Evolutionary conservation across 2,797 vertebrate genomes (phyloP), one percentile per base, ranked within the genome.

Genomic region (Petrocephalus sullivani): DNA sequence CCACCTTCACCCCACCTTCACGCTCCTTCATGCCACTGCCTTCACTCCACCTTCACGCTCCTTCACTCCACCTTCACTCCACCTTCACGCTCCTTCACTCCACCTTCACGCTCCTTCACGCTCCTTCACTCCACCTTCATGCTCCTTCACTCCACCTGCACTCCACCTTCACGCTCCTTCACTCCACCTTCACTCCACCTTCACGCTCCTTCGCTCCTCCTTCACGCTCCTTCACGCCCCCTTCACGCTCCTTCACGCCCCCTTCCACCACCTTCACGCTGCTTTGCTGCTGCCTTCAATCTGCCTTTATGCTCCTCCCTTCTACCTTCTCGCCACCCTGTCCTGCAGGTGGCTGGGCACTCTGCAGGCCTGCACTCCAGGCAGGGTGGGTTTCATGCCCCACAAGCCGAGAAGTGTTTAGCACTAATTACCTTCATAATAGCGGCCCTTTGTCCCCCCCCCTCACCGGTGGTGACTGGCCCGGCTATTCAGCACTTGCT

Each of bases 361-460:
- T 37, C 71, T 33, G 0, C 6, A 6, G 33, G 8, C 6, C 71
- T 75, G 33, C 37, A 41, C 28, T 78, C 14, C 71, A 67, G 1
- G 28, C 78, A 23, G 58, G 41, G 57, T 23, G 37, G 58, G 82
- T 67, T 82, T 28, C 78, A 61, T 84, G 21, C 71, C 71, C 58
- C 58, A 19, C 16, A 21, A 60, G 41, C 56, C 6, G 33, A 83
- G 46, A 82, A 83, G 37, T 19, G 21, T 85, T 85, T 64, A 56
- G 88, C 37, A 12, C 58, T 61, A 86, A 88, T 88, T 64, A 88
- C 57, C 60, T 88, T 85, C 28, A 41, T 88, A 88, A 57, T 85
- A 64, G 60, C 83, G 37, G 23, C 33, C 87, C 56, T 51, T 23
- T 81, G n/a, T 85, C 87, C 58, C 12, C 46, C 37, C 19, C 41